phyloP scores from a whole-genome alignment of 1,140 invertebrate genomes.

The Cydia strobilella region DNA sequence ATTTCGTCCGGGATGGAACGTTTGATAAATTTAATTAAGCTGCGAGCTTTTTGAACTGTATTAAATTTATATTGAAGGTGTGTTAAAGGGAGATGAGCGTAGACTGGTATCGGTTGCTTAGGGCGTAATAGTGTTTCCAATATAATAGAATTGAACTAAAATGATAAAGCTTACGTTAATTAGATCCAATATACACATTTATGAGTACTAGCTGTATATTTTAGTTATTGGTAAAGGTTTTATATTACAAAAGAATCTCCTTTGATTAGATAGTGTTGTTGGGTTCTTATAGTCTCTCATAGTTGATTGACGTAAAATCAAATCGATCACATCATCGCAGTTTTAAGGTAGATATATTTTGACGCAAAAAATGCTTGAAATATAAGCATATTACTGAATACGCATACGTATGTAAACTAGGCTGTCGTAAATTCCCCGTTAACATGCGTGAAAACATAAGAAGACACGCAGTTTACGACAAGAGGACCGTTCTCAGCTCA shows the following conservation, averaged over 20 bases:
- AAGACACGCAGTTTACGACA: constrained; percentile 68
- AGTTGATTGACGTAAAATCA: not conserved
- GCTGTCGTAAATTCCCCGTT: constrained; percentile 63
- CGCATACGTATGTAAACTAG: constrained; percentile 45
- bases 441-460: constrained; percentile 56
- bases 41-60: constrained; percentile 28
- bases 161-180: not conserved
- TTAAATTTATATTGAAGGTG: constrained; percentile 18
- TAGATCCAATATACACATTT: not conserved
- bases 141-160: not conserved
- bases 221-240: not conserved
- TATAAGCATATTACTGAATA: constrained; percentile 29
- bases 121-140: not conserved
- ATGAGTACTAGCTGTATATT: not conserved
- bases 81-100: not conserved
- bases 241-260: not conserved
- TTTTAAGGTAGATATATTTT: too few relatives aligned
- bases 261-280: too few relatives aligned
- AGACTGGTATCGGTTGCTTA: not conserved
- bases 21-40: constrained; percentile 36
- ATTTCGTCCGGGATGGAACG: constrained; percentile 27
- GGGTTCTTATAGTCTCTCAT: too few relatives aligned
- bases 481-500: constrained; percentile 63
- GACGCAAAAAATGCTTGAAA: not conserved
- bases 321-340: too few relatives aligned